Evolutionary conservation across 2,888 invertebrate species (phyloP).

Genomic region (Parnassius smintheus): DNA sequence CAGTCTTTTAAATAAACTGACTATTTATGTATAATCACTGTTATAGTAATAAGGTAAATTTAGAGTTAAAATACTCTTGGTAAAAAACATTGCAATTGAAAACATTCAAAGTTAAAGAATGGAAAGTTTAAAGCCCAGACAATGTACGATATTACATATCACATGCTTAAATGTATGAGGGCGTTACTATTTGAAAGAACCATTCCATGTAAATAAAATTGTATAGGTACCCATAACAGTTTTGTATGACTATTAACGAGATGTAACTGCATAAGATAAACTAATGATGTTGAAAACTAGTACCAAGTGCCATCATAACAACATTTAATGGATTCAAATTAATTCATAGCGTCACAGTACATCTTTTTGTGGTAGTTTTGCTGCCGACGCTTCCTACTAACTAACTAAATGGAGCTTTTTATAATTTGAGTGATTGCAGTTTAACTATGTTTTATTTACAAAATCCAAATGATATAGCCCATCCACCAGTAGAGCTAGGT

Average conservation of each 20-base stretch:
- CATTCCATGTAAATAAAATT: constrained; percentile 13
- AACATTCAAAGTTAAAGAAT: not conserved
- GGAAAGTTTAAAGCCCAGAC: not conserved
- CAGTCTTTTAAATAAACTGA: no score
- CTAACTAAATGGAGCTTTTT: no score
- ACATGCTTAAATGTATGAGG: constrained; percentile 3
- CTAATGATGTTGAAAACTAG: constrained; percentile 6
- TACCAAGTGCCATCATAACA: constrained; percentile 3
- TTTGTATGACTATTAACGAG: constrained; percentile 4
- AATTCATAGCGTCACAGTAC: constrained; percentile 3
- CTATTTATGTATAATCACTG: no score
- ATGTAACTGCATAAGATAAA: not conserved
- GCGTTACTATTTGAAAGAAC: not conserved
- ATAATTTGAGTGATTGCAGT: no score
- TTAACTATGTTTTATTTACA: no score
- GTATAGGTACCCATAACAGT: constrained; percentile 9
- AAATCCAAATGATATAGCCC: no score
- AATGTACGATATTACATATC: constrained; percentile 3
- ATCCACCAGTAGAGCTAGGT: no score
- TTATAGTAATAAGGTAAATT: no score
- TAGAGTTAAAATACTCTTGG: no score
- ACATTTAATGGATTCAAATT: constrained; percentile 10
- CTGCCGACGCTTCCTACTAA: no score
- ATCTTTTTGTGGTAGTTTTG: not conserved
- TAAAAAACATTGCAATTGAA: no score